phyloP scores from a whole-genome alignment of 2,797 vertebrate species.

The Anomalospiza imberbis region DNA sequence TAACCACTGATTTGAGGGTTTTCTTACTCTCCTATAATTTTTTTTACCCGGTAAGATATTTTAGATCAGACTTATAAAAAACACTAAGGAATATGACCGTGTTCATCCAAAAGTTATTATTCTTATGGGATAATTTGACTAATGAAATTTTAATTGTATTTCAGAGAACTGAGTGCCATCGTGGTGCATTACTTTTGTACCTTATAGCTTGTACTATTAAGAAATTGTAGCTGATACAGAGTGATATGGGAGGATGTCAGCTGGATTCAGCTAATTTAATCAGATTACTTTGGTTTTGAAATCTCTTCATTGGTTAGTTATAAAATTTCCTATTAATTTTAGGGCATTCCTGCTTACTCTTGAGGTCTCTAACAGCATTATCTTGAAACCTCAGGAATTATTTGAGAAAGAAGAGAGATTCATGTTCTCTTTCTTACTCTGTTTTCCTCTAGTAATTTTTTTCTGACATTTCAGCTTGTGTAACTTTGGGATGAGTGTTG shows the following conservation, averaged over 20 bases:
- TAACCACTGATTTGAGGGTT: neutral
- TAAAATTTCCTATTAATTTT: slow-evolving; percentile 33
- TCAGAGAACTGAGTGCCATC: neutral
- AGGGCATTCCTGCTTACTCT: neutral
- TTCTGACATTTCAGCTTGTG: neutral
- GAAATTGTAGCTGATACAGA: slow-evolving; percentile 24
- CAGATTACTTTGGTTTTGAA: slow-evolving; percentile 30
- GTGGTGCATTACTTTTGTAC: slow-evolving; percentile 1
- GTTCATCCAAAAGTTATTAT: neutral
- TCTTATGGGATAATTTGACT: neutral
- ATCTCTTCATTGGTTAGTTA: neutral
- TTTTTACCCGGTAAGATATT: neutral
- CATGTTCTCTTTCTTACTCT: neutral
- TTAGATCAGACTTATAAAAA: neutral
- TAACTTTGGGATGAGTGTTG: neutral
- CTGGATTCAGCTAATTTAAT: slow-evolving; percentile 27
- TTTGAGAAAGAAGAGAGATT: neutral
- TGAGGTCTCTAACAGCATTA: neutral
- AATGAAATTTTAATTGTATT: neutral
- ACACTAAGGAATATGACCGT: neutral
- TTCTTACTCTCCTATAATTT: neutral
- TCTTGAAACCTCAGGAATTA: neutral
- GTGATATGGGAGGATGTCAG: slow-evolving; percentile 12
- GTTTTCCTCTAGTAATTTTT: neutral
- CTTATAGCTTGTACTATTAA: neutral